Conservation (phyloP, 2,113 vertebrate genomes). For the Alligator mississippiensis region DNA sequence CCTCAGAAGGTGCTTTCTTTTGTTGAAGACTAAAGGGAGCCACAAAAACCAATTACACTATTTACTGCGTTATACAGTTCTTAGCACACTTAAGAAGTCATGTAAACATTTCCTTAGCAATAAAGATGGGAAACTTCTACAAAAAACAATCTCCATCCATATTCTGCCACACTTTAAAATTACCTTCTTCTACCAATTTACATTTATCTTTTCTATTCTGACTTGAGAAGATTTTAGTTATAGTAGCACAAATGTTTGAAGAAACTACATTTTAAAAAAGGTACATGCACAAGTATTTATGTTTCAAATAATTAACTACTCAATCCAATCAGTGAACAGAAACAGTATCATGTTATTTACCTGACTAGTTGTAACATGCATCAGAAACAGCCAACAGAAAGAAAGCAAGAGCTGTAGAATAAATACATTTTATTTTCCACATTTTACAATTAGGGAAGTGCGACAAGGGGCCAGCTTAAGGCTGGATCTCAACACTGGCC, state of each 20-base stretch:
- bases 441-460: too few relatives aligned
- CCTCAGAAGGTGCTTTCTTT: neutral
- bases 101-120: neutral
- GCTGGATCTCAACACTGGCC: too few relatives aligned
- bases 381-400: accelerated
- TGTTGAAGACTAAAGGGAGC: neutral
- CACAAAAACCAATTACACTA: neutral
- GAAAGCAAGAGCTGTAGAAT: neutral
- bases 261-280: neutral
- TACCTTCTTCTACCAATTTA: neutral
- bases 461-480: too few relatives aligned
- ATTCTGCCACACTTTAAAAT: neutral
- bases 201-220: neutral
- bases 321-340: neutral
- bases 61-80: neutral
- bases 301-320: neutral
- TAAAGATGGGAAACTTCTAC: neutral
- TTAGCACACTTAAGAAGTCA: neutral
- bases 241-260: neutral
- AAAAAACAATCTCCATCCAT: neutral
- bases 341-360: neutral
- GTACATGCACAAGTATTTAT: neutral
- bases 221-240: neutral
- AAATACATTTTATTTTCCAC: too few relatives aligned
- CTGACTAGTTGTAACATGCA: neutral